Evolutionary conservation across 2,797 vertebrate species (phyloP).

Genomic region (Helostoma temminkii): DNA sequence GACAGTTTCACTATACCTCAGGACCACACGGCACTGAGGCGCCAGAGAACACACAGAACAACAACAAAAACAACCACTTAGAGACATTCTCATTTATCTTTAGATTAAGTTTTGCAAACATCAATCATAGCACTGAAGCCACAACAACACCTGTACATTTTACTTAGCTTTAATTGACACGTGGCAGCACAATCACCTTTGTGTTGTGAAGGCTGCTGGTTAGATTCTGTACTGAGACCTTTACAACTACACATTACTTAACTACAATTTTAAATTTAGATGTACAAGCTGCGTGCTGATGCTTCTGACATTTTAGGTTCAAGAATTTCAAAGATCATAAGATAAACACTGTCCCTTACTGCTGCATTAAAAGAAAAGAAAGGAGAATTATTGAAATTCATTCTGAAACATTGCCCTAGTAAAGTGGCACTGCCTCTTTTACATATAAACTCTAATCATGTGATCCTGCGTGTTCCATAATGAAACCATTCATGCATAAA

Average conservation of each 20-base stretch:
- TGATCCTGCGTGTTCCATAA: too few species aligned
- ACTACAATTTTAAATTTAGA: neutral
- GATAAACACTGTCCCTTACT: neutral
- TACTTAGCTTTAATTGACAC: neutral
- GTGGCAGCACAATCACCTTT: neutral
- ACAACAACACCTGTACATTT: neutral
- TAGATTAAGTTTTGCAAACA: neutral
- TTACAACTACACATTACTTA: too few species aligned
- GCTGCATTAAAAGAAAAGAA: neutral
- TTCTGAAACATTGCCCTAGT: neutral
- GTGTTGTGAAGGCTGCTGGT: neutral
- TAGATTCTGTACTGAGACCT: neutral
- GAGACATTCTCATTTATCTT: neutral
- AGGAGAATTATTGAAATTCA: neutral
- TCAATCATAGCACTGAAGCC: neutral
- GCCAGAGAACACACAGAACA: neutral
- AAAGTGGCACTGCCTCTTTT: neutral
- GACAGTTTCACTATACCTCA: neutral
- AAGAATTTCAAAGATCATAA: too few species aligned
- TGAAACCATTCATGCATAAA: too few species aligned
- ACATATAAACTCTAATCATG: too few species aligned
- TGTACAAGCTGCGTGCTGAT: neutral
- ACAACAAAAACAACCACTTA: neutral
- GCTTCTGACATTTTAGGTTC: neutral
- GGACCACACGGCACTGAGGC: rapidly evolving